phyloP scores from a whole-genome alignment of 2,888 invertebrate genomes.

The Eupithecia centaureata region DNA sequence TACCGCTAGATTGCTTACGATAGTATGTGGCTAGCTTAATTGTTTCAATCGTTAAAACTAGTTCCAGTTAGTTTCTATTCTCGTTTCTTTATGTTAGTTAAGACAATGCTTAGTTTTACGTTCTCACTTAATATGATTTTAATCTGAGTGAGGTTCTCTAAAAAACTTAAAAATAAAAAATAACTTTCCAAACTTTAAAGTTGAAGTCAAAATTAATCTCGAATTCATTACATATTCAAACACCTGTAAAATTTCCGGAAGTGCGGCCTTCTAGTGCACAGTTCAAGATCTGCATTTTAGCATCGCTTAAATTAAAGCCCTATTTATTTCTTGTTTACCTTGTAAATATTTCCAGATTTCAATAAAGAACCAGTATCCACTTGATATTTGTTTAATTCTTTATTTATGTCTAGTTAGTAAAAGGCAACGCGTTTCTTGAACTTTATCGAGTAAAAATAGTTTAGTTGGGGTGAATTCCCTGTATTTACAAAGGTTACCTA shows the following conservation, averaged over 20 bases:
- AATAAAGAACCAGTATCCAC: background rate
- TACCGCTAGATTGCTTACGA: too few species aligned
- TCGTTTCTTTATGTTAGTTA: too few species aligned
- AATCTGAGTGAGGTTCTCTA: background rate
- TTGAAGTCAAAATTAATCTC: constrained; percentile 3
- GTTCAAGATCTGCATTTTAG: background rate
- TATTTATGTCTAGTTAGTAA: background rate
- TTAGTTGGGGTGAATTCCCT: background rate
- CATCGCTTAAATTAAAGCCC: background rate
- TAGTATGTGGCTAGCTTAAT: too few species aligned
- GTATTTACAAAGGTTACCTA: background rate
- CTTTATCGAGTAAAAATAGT: background rate
- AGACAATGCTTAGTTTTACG: too few species aligned
- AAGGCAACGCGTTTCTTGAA: background rate
- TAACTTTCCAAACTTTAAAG: background rate
- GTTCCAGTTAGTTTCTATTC: too few species aligned
- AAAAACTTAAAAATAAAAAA: background rate
- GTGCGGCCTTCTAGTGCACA: background rate
- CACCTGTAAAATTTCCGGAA: constrained; percentile 9
- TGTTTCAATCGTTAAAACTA: too few species aligned
- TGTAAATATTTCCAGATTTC: constrained; percentile 12
- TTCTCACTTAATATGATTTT: too few species aligned
- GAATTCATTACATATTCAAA: constrained; percentile 5
- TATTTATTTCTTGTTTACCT: background rate
- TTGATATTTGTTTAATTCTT: background rate